Evolutionary conservation across 2,113 vertebrate genomes (phyloP).

Genomic region (Mus pahari): DNA sequence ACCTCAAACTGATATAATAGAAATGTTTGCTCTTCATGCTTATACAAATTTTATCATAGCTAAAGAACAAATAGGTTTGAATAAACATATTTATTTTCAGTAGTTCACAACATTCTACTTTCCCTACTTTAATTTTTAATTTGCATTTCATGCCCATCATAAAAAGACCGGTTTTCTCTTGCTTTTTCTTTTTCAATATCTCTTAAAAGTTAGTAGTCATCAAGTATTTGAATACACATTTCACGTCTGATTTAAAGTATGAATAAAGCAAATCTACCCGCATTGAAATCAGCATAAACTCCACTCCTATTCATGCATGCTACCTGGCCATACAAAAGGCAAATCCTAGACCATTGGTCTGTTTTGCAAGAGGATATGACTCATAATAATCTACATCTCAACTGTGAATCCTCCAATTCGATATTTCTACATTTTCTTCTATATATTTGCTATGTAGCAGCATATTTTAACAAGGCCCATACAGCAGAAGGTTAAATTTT

Average conservation of each 20-base stretch:
- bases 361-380: conserved; percentile 40
- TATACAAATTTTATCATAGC: conserved; percentile 54
- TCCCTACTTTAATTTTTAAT: conserved; percentile 68
- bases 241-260: conserved; percentile 40
- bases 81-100: conserved; percentile 68
- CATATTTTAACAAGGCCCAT: conserved; percentile 1
- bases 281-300: conserved; percentile 68
- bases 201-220: conserved; percentile 60
- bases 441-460: neutral
- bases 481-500: conserved; percentile 38
- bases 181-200: conserved; percentile 24
- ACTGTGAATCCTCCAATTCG: conserved; percentile 51
- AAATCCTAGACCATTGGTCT: conserved; percentile 38
- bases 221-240: conserved; percentile 46
- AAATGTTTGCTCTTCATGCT: conserved; percentile 56
- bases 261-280: conserved; percentile 69
- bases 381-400: conserved; percentile 60
- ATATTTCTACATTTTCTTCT: conserved; percentile 57
- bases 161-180: conserved; percentile 55
- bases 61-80: conserved; percentile 67
- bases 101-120: conserved; percentile 47
- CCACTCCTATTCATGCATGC: conserved; percentile 52
- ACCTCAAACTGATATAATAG: conserved; percentile 54
- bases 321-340: conserved; percentile 26
- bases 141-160: conserved; percentile 60